Conservation (phyloP, 2,797 vertebrate genomes). For the Botia kubotai region DNA sequence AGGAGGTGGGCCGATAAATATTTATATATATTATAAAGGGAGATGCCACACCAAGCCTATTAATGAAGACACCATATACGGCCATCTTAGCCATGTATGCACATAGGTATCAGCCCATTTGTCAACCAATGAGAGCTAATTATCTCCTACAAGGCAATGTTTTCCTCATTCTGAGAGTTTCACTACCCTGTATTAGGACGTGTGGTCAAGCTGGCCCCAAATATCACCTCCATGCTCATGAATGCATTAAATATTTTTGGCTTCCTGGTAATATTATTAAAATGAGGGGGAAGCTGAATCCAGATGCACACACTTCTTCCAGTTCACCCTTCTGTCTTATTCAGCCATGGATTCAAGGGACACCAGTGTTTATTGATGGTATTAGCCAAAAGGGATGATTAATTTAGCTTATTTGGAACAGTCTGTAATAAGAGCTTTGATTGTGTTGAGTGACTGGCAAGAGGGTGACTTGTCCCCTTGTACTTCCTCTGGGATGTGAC, state of each 20-base stretch:
- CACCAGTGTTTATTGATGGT: constrained; percentile 92
- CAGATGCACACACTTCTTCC: constrained; percentile 86
- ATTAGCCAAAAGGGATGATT: constrained; percentile 97
- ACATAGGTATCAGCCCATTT: constrained; percentile 99
- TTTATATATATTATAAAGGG: constrained; percentile 85
- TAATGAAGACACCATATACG: constrained; percentile 92
- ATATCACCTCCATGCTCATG: constrained; percentile 94
- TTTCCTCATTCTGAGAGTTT: constrained; percentile 92
- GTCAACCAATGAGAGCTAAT: constrained; percentile 97
- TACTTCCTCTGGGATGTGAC: constrained; percentile 67
- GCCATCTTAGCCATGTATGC: constrained; percentile 92
- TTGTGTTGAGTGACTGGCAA: constrained; percentile 79
- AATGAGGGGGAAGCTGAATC: constrained; percentile 85
- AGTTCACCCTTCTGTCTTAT: constrained; percentile 84
- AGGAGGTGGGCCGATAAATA: constrained; percentile 82
- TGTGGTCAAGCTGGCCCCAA: constrained; percentile 88
- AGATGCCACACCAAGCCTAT: constrained; percentile 79
- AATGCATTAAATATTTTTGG: constrained; percentile 99
- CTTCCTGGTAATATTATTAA: constrained; percentile 90
- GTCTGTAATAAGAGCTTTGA: constrained; percentile 90
- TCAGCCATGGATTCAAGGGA: constrained; percentile 71
- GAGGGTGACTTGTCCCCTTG: constrained; percentile 65
- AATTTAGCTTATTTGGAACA: constrained; percentile 98
- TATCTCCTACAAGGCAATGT: constrained; percentile 90
- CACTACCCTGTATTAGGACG: constrained; percentile 96